Conservation (phyloP, 2,888 invertebrate species). For the Tetheella fluctuosa region DNA sequence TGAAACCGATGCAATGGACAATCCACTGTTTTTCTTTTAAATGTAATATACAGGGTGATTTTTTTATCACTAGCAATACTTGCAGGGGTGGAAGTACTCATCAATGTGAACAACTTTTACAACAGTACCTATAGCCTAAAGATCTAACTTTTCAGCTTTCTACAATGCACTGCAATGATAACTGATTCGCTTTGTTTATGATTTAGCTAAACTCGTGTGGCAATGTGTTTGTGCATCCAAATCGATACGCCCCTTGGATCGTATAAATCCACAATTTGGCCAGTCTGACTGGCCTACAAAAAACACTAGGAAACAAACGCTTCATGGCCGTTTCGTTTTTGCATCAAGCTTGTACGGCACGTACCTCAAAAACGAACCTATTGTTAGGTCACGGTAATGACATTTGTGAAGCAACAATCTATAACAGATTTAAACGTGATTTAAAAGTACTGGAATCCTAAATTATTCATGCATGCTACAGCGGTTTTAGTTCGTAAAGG, state of each 20-base stretch:
- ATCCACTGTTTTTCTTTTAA: too few species aligned
- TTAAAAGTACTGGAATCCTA: not conserved
- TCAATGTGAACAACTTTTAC: too few species aligned
- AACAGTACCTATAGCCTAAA: not conserved
- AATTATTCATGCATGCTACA: not conserved
- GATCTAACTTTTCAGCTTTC: not conserved
- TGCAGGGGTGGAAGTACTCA: too few species aligned
- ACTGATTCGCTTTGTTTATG: not conserved
- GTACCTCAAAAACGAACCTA: slow-evolving; percentile 38
- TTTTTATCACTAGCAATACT: too few species aligned
- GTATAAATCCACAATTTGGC: slow-evolving; percentile 22
- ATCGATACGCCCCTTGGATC: slow-evolving; percentile 44
- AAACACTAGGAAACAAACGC: slow-evolving; percentile 55
- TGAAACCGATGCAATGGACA: too few species aligned
- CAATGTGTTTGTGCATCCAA: slow-evolving; percentile 35
- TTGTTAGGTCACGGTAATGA: slow-evolving; percentile 45
- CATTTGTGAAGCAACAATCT: not conserved
- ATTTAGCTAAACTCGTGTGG: slow-evolving; percentile 20
- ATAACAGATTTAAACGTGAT: not conserved
- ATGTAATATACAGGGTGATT: too few species aligned
- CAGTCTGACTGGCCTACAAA: slow-evolving; percentile 32
- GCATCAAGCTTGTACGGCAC: slow-evolving; percentile 30
- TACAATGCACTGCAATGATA: too few species aligned
- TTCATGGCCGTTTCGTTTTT: slow-evolving; percentile 57
- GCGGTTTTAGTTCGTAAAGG: not conserved